Percentiles rank a stretch among this genome's conserved stretches.
Conservation (phyloP, 2,888 invertebrate species). For the Nemurella pictetii region DNA sequence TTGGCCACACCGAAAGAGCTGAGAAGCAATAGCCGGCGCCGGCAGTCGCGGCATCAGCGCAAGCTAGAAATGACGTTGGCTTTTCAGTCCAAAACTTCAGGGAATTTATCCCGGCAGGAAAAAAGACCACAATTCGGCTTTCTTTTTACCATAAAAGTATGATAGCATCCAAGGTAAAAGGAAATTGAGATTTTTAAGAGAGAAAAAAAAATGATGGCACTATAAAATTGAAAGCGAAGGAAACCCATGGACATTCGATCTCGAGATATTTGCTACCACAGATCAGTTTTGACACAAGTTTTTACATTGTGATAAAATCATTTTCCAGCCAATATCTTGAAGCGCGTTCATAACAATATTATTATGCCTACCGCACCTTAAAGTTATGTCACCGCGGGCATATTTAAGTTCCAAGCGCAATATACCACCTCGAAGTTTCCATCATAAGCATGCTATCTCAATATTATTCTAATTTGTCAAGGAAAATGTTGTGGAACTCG, state of each 20-base stretch:
- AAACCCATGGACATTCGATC: constrained; percentile 12
- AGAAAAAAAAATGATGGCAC: neutral
- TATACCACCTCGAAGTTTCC: neutral
- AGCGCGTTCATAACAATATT: neutral
- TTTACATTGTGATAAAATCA: neutral
- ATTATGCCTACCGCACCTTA: neutral
- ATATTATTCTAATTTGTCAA: constrained; percentile 26
- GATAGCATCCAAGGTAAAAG: constrained; percentile 28
- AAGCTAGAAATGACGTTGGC: constrained; percentile 1
- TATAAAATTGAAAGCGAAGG: neutral
- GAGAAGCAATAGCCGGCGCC: neutral
- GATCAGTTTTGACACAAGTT: neutral
- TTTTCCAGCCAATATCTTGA: neutral
- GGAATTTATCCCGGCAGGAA: constrained; percentile 5
- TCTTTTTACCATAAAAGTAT: constrained; percentile 19
- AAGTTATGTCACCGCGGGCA: neutral
- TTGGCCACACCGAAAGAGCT: neutral
- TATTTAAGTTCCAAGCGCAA: neutral
- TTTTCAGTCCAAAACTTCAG: constrained; percentile 23
- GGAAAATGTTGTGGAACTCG: neutral
- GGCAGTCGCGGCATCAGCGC: neutral
- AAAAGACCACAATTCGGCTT: neutral
- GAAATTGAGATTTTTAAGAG: constrained; percentile 11
- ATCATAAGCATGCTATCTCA: constrained; percentile 1
- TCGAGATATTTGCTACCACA: neutral